Conservation (phyloP, 1,140 invertebrate genomes). For the Platorchestia sp. region DNA sequence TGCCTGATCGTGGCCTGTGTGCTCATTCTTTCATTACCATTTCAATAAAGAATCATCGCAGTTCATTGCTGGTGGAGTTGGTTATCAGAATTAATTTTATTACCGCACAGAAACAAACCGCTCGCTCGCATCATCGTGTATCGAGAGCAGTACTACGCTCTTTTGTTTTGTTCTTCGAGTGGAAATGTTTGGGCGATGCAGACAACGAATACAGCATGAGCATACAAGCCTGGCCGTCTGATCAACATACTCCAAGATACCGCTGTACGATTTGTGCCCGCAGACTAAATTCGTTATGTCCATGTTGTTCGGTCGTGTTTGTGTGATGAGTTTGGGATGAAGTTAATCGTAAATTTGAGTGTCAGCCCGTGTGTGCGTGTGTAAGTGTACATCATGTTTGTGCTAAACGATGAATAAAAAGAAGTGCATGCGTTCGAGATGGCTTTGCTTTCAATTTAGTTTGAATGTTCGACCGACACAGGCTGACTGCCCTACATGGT, state of each 20-base stretch:
- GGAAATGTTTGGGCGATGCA: not conserved
- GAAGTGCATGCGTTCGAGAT: not conserved
- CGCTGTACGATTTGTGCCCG: not conserved
- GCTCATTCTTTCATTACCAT: too few species aligned
- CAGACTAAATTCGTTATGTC: not conserved
- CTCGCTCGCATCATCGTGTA: not conserved
- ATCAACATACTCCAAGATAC: not conserved
- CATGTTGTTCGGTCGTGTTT: too few species aligned
- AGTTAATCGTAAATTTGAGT: too few species aligned
- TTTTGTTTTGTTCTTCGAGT: not conserved
- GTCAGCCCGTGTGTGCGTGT: too few species aligned
- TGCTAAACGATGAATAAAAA: too few species aligned
- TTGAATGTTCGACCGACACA: not conserved
- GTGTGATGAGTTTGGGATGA: too few species aligned
- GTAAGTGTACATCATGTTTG: too few species aligned
- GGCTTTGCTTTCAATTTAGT: not conserved
- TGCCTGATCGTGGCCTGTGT: too few species aligned
- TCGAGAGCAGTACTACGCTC: not conserved
- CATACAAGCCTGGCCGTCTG: constrained; percentile 28
- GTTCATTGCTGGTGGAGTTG: too few species aligned
- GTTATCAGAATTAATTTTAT: not conserved
- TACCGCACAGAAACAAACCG: not conserved
- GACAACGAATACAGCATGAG: constrained; percentile 21
- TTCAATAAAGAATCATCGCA: too few species aligned
- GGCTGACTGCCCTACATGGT: too few species aligned